These are phyloP conservation scores for Camarhynchus parvulus DNA, from an alignment of 2,113 vertebrate species.

Conservation along the genomic window DNA sequence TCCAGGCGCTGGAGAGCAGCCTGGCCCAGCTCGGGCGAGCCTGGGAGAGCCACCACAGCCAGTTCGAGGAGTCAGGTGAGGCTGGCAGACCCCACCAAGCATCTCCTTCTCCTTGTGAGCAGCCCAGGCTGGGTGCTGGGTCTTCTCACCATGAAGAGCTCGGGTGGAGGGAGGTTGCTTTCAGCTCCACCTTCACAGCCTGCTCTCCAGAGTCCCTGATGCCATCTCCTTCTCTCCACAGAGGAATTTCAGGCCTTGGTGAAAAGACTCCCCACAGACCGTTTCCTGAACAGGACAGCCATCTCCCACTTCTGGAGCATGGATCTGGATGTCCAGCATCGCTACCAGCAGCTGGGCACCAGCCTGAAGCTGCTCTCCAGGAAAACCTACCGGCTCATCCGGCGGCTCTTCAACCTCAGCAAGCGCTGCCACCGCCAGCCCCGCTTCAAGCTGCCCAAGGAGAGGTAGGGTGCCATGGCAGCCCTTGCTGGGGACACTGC, in stretches of 20 bases:
- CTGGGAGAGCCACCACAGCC: slow-evolving; percentile 85
- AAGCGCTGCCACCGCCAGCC: slow-evolving; percentile 93
- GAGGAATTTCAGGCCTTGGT: slow-evolving; percentile 93
- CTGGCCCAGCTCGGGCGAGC: slow-evolving; percentile 85
- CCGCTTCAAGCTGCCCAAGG: slow-evolving; percentile 88
- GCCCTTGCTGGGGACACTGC: background rate
- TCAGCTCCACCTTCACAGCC: accelerated
- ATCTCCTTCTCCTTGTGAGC: background rate
- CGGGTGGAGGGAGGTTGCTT: background rate
- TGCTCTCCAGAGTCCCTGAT: background rate
- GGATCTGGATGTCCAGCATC: slow-evolving; percentile 86
- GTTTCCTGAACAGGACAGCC: slow-evolving; percentile 88
- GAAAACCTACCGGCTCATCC: slow-evolving; percentile 88
- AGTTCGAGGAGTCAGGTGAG: slow-evolving; percentile 94
- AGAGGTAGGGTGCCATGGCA: slow-evolving; percentile 79
- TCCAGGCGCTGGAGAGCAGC: slow-evolving; percentile 92
- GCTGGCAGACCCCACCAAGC: background rate
- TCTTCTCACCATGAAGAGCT: background rate
- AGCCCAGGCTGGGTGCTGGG: background rate
- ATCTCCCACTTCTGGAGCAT: slow-evolving; percentile 90
- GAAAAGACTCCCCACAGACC: slow-evolving; percentile 87
- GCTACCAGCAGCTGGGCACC: slow-evolving; percentile 87
- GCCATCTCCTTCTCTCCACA: background rate
- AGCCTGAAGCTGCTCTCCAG: slow-evolving; percentile 82
- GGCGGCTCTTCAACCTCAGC: slow-evolving; percentile 93